A percentile compares a stretch with the other conserved stretches of the same genome.
Conservation (phyloP, 2,113 vertebrate species). For the Apodemus sylvaticus region DNA sequence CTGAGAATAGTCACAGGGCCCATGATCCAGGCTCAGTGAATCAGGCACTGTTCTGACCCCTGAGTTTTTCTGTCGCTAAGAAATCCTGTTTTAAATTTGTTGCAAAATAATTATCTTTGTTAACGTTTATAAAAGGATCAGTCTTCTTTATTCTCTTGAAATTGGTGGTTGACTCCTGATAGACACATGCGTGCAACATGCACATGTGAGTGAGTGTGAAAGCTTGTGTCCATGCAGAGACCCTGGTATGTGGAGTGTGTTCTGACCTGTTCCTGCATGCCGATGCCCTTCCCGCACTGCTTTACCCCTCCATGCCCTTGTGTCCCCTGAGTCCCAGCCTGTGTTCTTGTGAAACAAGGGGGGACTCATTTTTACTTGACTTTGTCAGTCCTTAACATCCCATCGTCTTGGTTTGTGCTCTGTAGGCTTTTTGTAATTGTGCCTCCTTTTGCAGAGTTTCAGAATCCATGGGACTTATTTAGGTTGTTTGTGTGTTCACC, state of each 20-base stretch:
- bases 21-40: not conserved
- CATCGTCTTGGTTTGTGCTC: not conserved
- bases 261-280: not conserved
- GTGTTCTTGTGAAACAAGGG: not conserved
- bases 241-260: not conserved
- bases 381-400: not conserved
- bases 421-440: not conserved
- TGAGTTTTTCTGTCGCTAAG: not conserved
- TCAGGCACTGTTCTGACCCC: not conserved
- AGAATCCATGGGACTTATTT: slow-evolving; percentile 15
- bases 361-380: not conserved
- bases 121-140: not conserved
- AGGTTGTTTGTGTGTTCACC: slow-evolving; percentile 1
- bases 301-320: not conserved
- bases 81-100: not conserved
- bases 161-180: not conserved
- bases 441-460: not conserved
- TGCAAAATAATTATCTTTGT: slow-evolving; percentile 10
- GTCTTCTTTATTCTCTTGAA: slow-evolving; percentile 12
- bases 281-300: not conserved
- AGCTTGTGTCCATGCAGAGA: no score
- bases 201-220: rapidly evolving
- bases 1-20: not conserved
- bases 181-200: rapidly evolving
- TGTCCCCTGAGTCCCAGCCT: not conserved